Evolutionary conservation across 2,888 invertebrate species (phyloP).

Genomic region (Nasonovia ribisnigri): DNA sequence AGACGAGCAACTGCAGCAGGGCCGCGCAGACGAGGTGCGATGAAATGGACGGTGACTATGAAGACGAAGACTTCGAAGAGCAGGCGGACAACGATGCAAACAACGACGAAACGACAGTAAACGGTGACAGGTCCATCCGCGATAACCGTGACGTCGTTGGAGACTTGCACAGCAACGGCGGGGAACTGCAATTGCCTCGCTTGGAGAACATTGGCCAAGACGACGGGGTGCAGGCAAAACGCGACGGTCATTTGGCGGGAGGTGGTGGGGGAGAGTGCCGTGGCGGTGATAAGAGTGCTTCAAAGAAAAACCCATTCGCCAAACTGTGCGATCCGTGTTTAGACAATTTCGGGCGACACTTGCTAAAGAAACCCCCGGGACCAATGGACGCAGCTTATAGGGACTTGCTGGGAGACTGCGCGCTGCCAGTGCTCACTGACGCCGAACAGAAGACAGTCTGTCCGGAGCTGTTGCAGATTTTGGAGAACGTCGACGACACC

Average conservation of each 20-base stretch:
- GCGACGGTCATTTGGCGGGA: slow-evolving; percentile 41
- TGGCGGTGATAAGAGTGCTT: background rate
- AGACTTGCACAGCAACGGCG: background rate
- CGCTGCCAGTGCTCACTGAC: slow-evolving; percentile 21
- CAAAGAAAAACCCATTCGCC: background rate
- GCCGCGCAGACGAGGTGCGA: background rate
- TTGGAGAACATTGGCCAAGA: background rate
- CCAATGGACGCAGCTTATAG: background rate
- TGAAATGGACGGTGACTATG: background rate
- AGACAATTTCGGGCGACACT: background rate
- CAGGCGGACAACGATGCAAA: background rate
- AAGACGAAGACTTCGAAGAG: background rate
- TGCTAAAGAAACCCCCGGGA: background rate
- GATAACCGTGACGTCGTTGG: background rate
- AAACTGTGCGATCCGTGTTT: slow-evolving; percentile 38
- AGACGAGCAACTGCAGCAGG: background rate
- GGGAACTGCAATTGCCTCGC: background rate
- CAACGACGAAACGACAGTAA: background rate
- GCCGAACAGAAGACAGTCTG: slow-evolving; percentile 6
- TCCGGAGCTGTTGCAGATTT: background rate
- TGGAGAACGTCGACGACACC: background rate
- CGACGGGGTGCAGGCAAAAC: background rate
- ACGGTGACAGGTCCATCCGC: background rate
- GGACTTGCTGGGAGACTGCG: slow-evolving; percentile 33
- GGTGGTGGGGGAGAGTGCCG: slow-evolving; percentile 10